Evolutionary conservation across 2,797 vertebrate species (phyloP), one percentile per base, ranked within the genome.

Genomic region (Emys orbicularis): DNA sequence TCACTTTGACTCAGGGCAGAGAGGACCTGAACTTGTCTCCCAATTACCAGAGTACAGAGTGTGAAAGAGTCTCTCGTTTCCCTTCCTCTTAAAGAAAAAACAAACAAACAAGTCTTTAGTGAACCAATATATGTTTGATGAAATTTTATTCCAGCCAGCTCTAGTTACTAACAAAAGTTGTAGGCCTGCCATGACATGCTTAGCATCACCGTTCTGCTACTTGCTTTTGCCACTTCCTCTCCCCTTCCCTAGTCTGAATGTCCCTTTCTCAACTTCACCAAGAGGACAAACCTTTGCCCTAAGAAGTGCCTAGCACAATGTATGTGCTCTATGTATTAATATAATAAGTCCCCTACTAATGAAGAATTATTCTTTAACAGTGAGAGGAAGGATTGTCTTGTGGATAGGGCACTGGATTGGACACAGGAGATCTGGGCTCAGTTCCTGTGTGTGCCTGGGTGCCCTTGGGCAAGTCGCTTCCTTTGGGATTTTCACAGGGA

Each of bases 41-140:
- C 29, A 27, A 2, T 53, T 4, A 13, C 23, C 37, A 68, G 56
- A n/a, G 41, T 50, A 81, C 4, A 2, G 1, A 8, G 61, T 0
- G 0, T 49, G 34, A 90, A 84, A 82, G 10, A 3, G 34, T 57
- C 47, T 79, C 59, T 44, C 16, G 18, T 54, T 27, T 96, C 23
- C 88, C 1, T 59, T 31, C 29, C 12, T 12, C 52, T 53, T 19
- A 31, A 31, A 31, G 1, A n/a, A 52, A 84, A 21, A 50, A 50
- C 49, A 50, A 50, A 50, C 12, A 50, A 50, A 50, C 49, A 50
- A 82, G 6, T 2, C 27, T 65, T 31, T 65, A 54, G 0, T 6
- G 37, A 72, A 74, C 11, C n/a, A 37, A 10, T 68, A 7, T n/a
- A 8, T 21, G 18, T 54, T 21, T 37, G n/a, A 68, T 68, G n/a